phyloP scores from a whole-genome alignment of 2,888 invertebrate species.

The Seira sanloemensis region DNA sequence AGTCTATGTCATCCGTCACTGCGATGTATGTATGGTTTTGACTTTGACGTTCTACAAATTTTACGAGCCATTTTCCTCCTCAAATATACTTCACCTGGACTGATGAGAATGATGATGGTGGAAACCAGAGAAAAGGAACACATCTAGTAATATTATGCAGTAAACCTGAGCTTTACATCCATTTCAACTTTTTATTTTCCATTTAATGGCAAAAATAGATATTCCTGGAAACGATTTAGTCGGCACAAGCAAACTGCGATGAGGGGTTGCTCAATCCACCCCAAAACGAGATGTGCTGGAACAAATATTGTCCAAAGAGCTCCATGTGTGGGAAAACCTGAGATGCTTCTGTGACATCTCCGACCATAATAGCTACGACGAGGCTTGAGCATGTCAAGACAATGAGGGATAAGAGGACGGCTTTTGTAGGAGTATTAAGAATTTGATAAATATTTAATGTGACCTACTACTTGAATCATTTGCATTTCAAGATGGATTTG shows the following conservation, averaged over 20 bases:
- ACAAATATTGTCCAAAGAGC: too few species aligned
- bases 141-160: not conserved
- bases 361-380: too few species aligned
- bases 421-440: too few species aligned
- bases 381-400: too few species aligned
- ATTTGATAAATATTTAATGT: too few species aligned
- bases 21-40: not conserved
- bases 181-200: not conserved
- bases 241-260: too few species aligned
- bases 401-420: too few species aligned
- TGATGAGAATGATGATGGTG: not conserved
- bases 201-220: not conserved
- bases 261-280: not conserved
- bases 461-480: too few species aligned
- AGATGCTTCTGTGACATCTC: too few species aligned
- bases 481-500: too few species aligned
- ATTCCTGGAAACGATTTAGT: not conserved
- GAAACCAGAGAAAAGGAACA: not conserved
- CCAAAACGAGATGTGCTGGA: not conserved
- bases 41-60: not conserved
- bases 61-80: conserved; percentile 3
- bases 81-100: not conserved
- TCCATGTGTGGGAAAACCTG: too few species aligned
- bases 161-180: not conserved
- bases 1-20: not conserved